Evolutionary conservation across 2,797 vertebrate species (phyloP).

Genomic region (Antrozous pallidus): DNA sequence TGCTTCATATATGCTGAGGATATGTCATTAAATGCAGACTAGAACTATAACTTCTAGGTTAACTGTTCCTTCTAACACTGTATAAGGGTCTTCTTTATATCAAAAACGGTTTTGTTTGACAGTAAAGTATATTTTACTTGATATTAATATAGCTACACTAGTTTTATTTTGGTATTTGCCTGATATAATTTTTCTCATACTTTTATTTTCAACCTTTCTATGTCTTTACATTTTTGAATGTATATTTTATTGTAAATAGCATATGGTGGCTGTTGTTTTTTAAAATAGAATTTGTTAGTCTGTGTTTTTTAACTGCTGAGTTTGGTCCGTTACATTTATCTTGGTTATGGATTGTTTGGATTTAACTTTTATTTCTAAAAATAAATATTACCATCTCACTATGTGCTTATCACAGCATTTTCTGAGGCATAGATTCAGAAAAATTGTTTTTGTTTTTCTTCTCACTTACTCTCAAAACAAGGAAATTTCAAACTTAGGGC

Average conservation of each 20-base stretch:
- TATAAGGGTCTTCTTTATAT: not conserved
- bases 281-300: not conserved
- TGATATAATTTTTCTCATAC: not conserved
- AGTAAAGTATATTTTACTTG: not conserved
- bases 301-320: conserved; percentile 8
- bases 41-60: not conserved
- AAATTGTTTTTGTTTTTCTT: not conserved
- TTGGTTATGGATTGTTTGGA: conserved; percentile 38
- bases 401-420: conserved; percentile 42
- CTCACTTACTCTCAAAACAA: conserved; percentile 52
- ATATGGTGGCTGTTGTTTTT: not conserved
- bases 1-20: not conserved
- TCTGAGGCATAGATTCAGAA: conserved; percentile 27
- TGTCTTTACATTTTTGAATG: not conserved
- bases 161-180: conserved; percentile 33
- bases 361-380: conserved; percentile 42
- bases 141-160: not conserved
- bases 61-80: not conserved
- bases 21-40: not conserved
- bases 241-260: not conserved
- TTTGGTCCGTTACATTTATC: conserved; percentile 1
- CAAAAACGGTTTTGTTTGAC: not conserved
- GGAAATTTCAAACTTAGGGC: conserved; percentile 58
- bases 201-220: conserved; percentile 40
- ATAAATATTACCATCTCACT: not conserved